Conservation (phyloP, 2,113 vertebrate species). For the Canis aureus region DNA sequence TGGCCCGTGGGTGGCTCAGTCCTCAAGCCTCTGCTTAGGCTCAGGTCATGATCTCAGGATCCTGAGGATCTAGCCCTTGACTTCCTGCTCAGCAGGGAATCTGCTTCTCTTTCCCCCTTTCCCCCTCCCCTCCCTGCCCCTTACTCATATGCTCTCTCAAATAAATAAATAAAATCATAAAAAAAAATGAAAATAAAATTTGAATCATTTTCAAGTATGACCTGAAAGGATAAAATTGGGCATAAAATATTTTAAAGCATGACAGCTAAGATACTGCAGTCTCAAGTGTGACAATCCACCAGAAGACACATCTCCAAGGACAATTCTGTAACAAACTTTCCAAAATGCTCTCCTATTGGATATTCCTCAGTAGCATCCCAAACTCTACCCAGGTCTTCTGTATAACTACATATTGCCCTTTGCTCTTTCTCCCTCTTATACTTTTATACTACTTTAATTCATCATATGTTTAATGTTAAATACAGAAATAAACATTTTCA, state of each 20-base stretch:
- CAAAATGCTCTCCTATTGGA: neutral
- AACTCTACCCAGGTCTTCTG: neutral
- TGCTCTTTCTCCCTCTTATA: neutral
- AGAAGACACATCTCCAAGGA: neutral
- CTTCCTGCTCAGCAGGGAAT: neutral
- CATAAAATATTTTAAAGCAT: neutral
- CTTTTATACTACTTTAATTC: neutral
- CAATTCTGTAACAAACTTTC: neutral
- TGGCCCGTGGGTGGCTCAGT: neutral
- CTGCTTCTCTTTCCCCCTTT: neutral
- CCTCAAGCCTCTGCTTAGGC: neutral
- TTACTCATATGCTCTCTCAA: neutral
- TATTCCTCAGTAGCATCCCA: neutral
- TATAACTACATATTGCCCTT: neutral
- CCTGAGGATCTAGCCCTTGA: neutral
- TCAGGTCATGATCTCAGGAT: neutral
- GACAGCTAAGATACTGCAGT: neutral
- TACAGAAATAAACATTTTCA: neutral
- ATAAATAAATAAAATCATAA: neutral
- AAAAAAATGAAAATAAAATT: slow-evolving; percentile 41
- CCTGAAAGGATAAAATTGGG: neutral
- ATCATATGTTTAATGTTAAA: neutral
- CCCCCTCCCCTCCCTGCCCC: neutral
- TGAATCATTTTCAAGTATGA: neutral
- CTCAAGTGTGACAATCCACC: neutral